phyloP scores from a whole-genome alignment of 2,888 invertebrate species.

The Notodonta dromedarius region DNA sequence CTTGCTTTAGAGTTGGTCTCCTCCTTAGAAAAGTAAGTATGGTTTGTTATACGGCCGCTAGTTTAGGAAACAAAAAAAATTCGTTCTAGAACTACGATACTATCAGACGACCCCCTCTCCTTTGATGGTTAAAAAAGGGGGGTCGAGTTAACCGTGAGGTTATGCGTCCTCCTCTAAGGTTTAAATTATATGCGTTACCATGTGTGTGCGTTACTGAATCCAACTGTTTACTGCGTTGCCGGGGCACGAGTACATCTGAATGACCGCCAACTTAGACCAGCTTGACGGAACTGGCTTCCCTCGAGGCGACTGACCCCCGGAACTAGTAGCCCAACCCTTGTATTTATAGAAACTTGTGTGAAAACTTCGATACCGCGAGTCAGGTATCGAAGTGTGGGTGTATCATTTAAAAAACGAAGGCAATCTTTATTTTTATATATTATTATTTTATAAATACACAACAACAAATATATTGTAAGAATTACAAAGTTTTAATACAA shows the following conservation, averaged over 20 bases:
- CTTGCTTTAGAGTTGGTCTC: too few species aligned
- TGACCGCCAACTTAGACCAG: conserved; percentile 32
- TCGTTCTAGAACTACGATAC: too few species aligned
- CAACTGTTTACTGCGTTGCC: not conserved
- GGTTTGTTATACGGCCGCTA: too few species aligned
- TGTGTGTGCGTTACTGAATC: conserved; percentile 1
- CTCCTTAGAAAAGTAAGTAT: too few species aligned
- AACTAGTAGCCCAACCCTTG: too few species aligned
- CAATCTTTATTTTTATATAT: too few species aligned
- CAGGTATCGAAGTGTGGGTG: conserved; percentile 7
- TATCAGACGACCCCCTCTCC: too few species aligned
- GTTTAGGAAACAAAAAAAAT: too few species aligned
- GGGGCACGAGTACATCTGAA: conserved; percentile 19
- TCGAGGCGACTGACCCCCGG: conserved; percentile 35
- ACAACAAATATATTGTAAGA: too few species aligned
- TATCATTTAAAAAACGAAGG: too few species aligned
- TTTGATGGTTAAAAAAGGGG: not conserved
- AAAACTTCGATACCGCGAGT: conserved; percentile 28
- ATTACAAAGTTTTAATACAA: too few species aligned
- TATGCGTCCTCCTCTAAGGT: conserved; percentile 14
- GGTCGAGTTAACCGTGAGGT: conserved; percentile 10
- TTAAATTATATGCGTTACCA: not conserved
- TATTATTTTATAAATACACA: too few species aligned
- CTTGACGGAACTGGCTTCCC: conserved; percentile 36
- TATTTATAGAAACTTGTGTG: conserved; percentile 4